Conservation (phyloP, 2,888 invertebrate species). For the Papilio demoleus region DNA sequence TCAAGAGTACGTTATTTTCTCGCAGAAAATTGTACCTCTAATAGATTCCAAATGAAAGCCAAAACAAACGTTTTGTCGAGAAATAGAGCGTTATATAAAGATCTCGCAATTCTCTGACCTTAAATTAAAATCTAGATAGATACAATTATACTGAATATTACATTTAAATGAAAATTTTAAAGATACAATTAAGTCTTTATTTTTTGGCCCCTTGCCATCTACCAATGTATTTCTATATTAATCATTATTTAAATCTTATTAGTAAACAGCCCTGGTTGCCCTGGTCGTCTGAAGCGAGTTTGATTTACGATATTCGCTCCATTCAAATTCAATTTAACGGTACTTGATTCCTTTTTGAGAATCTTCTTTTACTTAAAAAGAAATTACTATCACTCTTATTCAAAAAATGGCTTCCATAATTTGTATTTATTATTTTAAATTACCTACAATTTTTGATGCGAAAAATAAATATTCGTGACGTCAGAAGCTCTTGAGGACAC, state of each 20-base stretch:
- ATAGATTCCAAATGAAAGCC: conserved; percentile 5
- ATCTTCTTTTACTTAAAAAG: background rate
- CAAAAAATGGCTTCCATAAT: background rate
- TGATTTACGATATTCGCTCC: conserved; percentile 19
- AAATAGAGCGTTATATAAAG: conserved; percentile 3
- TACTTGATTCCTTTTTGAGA: conserved; percentile 16
- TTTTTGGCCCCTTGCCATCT: too few relatives aligned
- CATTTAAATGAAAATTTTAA: conserved; percentile 9
- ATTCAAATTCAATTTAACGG: conserved; percentile 16
- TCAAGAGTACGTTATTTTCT: background rate
- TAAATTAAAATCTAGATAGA: background rate
- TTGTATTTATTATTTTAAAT: too few relatives aligned
- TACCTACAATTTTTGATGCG: too few relatives aligned
- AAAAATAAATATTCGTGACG: too few relatives aligned
- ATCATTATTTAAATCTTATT: conserved; percentile 21
- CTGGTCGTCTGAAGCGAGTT: conserved; percentile 19
- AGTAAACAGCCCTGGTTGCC: conserved; percentile 7
- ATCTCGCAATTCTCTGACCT: background rate
- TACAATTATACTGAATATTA: background rate
- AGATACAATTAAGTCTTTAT: too few relatives aligned
- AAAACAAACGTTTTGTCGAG: background rate
- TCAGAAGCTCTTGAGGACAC: too few relatives aligned
- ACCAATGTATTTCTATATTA: too few relatives aligned
- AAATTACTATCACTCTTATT: background rate
- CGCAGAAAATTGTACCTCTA: background rate